A percentile compares a stretch with the other conserved stretches of the same genome.
Conservation (phyloP, 2,888 invertebrate species). For the Apamea crenata region DNA sequence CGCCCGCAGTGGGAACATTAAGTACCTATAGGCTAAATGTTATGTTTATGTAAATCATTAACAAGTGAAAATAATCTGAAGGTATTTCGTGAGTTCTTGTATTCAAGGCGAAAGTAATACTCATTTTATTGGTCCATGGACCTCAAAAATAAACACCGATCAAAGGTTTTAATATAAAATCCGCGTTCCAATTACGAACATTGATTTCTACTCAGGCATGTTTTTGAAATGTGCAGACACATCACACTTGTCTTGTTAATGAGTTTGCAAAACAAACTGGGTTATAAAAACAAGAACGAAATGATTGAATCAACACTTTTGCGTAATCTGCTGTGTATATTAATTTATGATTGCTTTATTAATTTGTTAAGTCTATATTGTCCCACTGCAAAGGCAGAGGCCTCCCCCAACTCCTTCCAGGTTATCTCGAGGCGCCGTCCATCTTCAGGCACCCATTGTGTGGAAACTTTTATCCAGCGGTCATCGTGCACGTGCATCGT, state of each 20-base stretch:
- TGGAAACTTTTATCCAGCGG: neutral
- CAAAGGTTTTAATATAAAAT: constrained; percentile 42
- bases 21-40: neutral
- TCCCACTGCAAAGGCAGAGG: neutral
- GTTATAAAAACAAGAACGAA: constrained; percentile 77
- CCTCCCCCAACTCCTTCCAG: neutral
- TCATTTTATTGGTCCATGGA: constrained; percentile 14
- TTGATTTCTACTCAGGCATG: constrained; percentile 58
- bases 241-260: constrained; percentile 58
- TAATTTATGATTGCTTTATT: constrained; percentile 13
- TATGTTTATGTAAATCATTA: neutral
- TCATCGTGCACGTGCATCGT: no score
- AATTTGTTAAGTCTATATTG: neutral
- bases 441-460: neutral
- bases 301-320: constrained; percentile 66
- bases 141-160: constrained; percentile 35
- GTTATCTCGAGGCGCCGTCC: neutral
- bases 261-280: constrained; percentile 75
- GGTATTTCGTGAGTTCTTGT: neutral
- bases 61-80: neutral
- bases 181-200: constrained; percentile 57
- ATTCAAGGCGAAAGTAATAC: constrained; percentile 28
- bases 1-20: neutral
- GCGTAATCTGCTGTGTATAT: constrained; percentile 49
- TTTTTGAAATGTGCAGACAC: constrained; percentile 59